Percentiles rank a stretch among this genome's conserved stretches.
phyloP scores from a whole-genome alignment of 2,888 invertebrate species.

The Ophraella communa region DNA sequence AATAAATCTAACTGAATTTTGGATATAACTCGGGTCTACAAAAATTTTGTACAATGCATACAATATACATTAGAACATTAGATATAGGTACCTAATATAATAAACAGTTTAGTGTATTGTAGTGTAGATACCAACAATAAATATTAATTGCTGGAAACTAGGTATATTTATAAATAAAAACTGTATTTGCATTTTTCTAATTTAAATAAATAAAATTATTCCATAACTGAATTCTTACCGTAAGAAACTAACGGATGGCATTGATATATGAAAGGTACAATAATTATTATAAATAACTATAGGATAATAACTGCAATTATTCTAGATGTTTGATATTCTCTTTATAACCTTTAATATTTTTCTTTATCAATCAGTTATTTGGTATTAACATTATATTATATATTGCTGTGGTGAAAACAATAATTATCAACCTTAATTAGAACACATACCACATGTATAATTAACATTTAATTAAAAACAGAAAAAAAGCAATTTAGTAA shows the following conservation, averaged over 20 bases:
- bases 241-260: constrained; percentile 37
- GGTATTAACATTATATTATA: constrained; percentile 12
- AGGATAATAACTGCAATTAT: constrained; percentile 33
- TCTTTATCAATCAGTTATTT: constrained; percentile 26
- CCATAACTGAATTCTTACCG: constrained; percentile 28
- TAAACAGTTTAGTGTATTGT: no score
- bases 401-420: neutral
- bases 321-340: constrained; percentile 28
- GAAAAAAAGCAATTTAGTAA: constrained; percentile 1
- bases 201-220: constrained; percentile 32
- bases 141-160: constrained; percentile 16
- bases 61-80: no score
- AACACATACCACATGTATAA: neutral
- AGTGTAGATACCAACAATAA: neutral
- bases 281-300: constrained; percentile 32
- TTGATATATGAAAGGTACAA: constrained; percentile 37
- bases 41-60: no score
- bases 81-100: no score
- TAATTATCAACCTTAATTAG: neutral
- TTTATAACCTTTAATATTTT: constrained; percentile 32
- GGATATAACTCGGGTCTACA: no score
- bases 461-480: neutral
- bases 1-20: no score
- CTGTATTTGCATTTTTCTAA: constrained; percentile 28
- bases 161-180: constrained; percentile 13